Conservation (phyloP, 2,113 vertebrate species). For the Hoplias malabaricus region DNA sequence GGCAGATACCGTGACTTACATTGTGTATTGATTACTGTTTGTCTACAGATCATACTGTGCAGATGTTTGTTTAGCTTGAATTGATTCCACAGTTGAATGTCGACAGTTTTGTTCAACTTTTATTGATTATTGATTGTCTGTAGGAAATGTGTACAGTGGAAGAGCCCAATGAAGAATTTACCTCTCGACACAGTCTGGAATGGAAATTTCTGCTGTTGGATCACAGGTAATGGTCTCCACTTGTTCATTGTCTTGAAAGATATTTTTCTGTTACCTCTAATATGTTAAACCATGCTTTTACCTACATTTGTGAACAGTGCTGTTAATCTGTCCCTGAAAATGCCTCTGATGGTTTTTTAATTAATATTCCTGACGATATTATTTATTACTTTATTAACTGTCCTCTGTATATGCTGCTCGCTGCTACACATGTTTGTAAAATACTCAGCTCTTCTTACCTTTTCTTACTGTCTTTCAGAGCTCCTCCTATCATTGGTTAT, state of each 20-base stretch:
- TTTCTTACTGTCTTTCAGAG: slow-evolving; percentile 72
- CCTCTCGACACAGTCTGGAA: slow-evolving; percentile 97
- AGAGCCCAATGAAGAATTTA: slow-evolving; percentile 96
- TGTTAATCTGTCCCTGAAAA: not conserved
- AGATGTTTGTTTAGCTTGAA: not conserved
- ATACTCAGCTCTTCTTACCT: not conserved
- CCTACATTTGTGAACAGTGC: not conserved
- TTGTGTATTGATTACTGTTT: slow-evolving; percentile 2
- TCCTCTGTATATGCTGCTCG: not conserved
- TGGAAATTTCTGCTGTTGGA: slow-evolving; percentile 99
- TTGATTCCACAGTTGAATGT: not conserved
- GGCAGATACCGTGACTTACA: not conserved
- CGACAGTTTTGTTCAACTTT: not conserved
- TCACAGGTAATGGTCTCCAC: slow-evolving; percentile 81
- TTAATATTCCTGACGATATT: no score
- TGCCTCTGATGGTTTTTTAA: not conserved
- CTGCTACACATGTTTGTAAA: not conserved
- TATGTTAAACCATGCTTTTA: no score
- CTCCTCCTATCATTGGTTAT: slow-evolving; percentile 97
- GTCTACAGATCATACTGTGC: not conserved
- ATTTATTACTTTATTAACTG: no score
- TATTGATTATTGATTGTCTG: slow-evolving; percentile 11
- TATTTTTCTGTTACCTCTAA: no score
- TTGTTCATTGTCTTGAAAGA: slow-evolving; percentile 33
- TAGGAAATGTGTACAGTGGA: slow-evolving; percentile 98